Evolutionary conservation across 2,797 vertebrate species (phyloP).

Genomic region (Argya squamiceps): DNA sequence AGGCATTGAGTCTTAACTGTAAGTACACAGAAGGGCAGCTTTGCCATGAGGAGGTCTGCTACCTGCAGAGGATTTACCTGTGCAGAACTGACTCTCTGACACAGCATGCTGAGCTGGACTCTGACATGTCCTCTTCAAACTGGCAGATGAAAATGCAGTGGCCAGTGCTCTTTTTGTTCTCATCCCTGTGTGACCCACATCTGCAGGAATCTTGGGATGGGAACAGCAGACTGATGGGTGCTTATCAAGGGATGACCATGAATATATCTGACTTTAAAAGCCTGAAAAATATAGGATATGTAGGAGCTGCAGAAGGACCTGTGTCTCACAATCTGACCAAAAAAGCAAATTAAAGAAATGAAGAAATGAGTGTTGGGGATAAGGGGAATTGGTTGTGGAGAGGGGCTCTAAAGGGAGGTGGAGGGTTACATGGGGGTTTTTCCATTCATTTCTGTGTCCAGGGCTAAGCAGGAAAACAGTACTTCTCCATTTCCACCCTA

Average conservation of each 20-base stretch:
- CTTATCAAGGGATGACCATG: not conserved
- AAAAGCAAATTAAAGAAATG: not conserved
- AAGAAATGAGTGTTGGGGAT: not conserved
- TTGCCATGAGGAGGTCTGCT: not conserved
- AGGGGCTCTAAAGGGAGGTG: not conserved
- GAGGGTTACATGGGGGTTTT: not conserved
- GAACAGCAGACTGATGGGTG: not conserved
- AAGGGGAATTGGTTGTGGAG: not conserved
- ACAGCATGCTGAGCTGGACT: rapidly evolving
- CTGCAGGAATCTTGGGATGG: not conserved
- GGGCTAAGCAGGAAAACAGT: not conserved
- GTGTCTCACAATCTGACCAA: not conserved
- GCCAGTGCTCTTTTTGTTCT: not conserved
- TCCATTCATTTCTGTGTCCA: not conserved
- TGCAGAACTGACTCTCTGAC: not conserved
- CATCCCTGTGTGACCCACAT: not conserved
- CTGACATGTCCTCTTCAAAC: not conserved
- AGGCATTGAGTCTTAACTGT: not conserved
- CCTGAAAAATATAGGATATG: not conserved
- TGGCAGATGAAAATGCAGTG: not conserved
- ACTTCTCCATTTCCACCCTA: not conserved
- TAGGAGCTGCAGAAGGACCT: not conserved
- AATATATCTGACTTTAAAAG: not conserved
- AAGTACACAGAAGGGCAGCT: not conserved
- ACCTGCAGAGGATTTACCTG: not conserved